Conservation (phyloP, 2,113 vertebrate genomes). For the Plecotus auritus region DNA sequence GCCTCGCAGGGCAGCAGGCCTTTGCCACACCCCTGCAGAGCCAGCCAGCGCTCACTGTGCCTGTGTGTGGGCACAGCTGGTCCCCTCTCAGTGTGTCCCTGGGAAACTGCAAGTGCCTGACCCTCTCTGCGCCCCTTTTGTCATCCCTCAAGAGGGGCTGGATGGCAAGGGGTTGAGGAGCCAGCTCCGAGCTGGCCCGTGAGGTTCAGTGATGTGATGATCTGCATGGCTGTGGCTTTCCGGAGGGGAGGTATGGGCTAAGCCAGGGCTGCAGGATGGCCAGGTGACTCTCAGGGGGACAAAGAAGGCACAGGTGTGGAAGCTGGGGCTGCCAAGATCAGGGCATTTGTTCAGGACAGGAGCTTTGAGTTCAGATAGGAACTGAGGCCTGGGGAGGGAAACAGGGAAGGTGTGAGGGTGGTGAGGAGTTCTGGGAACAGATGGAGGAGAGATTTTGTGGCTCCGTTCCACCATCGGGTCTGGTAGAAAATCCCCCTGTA, state of each 20-base stretch:
- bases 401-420: neutral
- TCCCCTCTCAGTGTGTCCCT: neutral
- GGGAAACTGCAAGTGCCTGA: neutral
- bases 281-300: neutral
- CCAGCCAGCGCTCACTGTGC: no score
- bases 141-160: neutral
- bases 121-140: neutral
- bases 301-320: neutral
- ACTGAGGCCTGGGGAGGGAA: neutral
- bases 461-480: neutral
- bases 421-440: neutral
- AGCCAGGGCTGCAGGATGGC: neutral
- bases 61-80: no score
- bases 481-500: neutral
- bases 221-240: neutral
- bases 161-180: neutral
- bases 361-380: neutral
- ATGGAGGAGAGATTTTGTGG: neutral
- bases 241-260: neutral
- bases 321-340: neutral
- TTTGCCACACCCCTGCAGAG: neutral
- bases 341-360: neutral
- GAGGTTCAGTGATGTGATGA: neutral
- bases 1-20: neutral
- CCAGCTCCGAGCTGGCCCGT: neutral